Evolutionary conservation across 1,140 invertebrate species (phyloP).

Genomic region (Trichomalopsis sarcophagae): DNA sequence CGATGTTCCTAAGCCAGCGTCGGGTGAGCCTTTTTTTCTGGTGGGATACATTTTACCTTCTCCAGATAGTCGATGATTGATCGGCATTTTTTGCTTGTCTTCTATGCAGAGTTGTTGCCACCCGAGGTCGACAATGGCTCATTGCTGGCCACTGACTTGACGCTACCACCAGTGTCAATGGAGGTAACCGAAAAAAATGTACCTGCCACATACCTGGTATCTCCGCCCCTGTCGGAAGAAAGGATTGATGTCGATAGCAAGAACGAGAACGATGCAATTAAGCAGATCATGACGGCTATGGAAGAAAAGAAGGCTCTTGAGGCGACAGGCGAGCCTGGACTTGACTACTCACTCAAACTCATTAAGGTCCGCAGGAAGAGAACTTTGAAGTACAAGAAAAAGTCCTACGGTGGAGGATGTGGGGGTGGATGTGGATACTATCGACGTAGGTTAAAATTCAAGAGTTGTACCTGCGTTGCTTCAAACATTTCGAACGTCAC

Average conservation of each 20-base stretch:
- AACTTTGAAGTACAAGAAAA: slow-evolving; percentile 51
- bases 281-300: background rate
- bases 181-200: slow-evolving; percentile 23
- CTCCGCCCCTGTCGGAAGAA: slow-evolving; percentile 56
- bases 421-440: slow-evolving; percentile 34
- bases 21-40: slow-evolving; percentile 5
- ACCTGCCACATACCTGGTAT: slow-evolving; percentile 63
- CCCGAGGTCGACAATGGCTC: no score
- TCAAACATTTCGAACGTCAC: no score
- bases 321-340: slow-evolving; percentile 39
- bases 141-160: no score
- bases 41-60: background rate
- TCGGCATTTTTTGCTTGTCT: background rate
- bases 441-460: background rate
- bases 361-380: slow-evolving; percentile 64
- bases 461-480: no score
- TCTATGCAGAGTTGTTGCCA: slow-evolving; percentile 50
- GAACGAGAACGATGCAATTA: slow-evolving; percentile 44
- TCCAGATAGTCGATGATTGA: background rate
- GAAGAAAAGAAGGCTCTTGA: slow-evolving; percentile 24
- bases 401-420: slow-evolving; percentile 38
- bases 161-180: slow-evolving; percentile 49
- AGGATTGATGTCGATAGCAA: slow-evolving; percentile 53
- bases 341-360: slow-evolving; percentile 49
- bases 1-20: background rate